phyloP scores from a whole-genome alignment of 2,797 vertebrate genomes.

The Amblyraja radiata region DNA sequence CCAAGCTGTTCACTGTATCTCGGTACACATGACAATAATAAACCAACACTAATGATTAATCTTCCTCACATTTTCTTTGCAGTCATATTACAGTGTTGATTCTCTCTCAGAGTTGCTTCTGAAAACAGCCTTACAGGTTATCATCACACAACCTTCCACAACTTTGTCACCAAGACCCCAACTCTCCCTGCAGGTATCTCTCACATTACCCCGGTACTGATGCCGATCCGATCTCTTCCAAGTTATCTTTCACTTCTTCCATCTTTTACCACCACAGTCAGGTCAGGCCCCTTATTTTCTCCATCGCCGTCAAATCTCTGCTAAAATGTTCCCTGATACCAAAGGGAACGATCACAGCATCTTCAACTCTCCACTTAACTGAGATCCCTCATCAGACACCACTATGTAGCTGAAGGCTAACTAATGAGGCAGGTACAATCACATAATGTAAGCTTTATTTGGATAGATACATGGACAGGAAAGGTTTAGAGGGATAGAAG shows the following conservation, averaged over 20 bases:
- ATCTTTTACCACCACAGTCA: not conserved
- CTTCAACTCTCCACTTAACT: not conserved
- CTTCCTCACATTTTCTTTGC: not conserved
- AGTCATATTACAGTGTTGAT: not conserved
- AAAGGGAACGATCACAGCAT: not conserved
- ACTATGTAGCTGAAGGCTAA: not conserved
- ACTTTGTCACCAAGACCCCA: not conserved
- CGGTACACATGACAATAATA: no score
- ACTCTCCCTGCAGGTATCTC: not conserved
- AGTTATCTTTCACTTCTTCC: not conserved
- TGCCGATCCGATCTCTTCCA: not conserved
- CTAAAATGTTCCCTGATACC: not conserved
- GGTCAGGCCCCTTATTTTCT: not conserved
- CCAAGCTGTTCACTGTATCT: no score
- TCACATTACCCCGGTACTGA: not conserved
- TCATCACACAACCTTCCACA: not conserved
- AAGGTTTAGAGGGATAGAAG: no score
- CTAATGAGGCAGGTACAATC: no score
- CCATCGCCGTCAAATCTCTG: not conserved
- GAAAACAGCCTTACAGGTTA: not conserved
- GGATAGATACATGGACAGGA: no score
- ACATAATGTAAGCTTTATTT: no score
- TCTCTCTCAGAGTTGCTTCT: not conserved
- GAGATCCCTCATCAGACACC: not conserved
- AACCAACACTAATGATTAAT: no score